A percentile compares a stretch with the other conserved stretches of the same genome.
phyloP scores from a whole-genome alignment of 2,888 invertebrate species.

The Miltochrista miniata region DNA sequence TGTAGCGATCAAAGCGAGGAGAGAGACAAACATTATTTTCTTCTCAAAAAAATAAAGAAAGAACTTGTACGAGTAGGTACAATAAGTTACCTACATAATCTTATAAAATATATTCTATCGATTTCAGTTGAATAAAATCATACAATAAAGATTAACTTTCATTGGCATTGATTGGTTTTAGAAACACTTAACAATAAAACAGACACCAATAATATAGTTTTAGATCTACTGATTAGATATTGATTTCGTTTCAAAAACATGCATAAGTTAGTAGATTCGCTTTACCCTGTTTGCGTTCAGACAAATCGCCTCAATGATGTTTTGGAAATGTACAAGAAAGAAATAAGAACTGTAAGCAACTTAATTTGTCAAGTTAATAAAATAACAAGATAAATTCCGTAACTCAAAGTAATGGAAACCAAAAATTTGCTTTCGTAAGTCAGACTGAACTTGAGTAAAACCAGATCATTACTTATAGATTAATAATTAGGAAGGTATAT shows the following conservation, averaged over 20 bases:
- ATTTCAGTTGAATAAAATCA: background rate
- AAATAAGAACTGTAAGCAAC: background rate
- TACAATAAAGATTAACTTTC: background rate
- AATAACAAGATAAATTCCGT: background rate
- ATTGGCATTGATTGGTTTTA: constrained; percentile 16
- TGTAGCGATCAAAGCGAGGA: too few species aligned
- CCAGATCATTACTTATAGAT: too few species aligned
- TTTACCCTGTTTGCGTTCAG: constrained; percentile 45
- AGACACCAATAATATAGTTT: constrained; percentile 5
- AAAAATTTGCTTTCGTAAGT: background rate
- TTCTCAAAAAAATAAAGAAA: too few species aligned
- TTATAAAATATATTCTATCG: too few species aligned
- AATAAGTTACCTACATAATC: too few species aligned
- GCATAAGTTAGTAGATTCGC: constrained; percentile 33
- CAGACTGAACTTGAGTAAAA: too few species aligned
- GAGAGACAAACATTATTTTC: too few species aligned
- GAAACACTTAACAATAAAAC: constrained; percentile 3
- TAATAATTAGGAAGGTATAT: too few species aligned
- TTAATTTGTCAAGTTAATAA: background rate
- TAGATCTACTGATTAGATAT: constrained; percentile 19
- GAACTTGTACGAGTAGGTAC: too few species aligned
- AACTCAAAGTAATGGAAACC: background rate
- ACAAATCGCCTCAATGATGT: constrained; percentile 32
- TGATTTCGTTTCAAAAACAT: constrained; percentile 38
- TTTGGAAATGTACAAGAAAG: constrained; percentile 4